Conservation (phyloP, 1,140 invertebrate species). For the Trichoplusia ni region DNA sequence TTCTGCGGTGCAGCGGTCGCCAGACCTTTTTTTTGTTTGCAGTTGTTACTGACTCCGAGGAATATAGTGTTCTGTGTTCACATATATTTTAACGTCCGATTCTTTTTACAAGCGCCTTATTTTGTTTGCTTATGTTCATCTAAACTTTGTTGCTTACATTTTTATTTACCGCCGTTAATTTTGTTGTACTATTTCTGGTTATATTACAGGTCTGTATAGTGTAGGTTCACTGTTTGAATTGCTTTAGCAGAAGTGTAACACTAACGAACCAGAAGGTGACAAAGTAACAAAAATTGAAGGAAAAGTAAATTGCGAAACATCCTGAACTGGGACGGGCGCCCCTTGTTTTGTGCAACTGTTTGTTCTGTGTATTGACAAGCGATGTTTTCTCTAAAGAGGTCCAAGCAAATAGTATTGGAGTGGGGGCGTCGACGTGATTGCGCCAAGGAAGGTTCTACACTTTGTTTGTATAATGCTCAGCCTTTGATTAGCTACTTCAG, state of each 20-base stretch:
- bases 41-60: conserved; percentile 51
- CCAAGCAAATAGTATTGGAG: conserved; percentile 56
- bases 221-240: too few species aligned
- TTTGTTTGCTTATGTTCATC: background rate
- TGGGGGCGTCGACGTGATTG: conserved; percentile 61
- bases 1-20: conserved; percentile 61
- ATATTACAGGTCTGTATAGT: too few species aligned
- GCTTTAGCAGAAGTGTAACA: background rate
- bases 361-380: conserved; percentile 70
- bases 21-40: conserved; percentile 64
- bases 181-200: too few species aligned
- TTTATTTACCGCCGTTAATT: background rate
- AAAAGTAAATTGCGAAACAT: conserved; percentile 53
- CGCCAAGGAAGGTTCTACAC: conserved; percentile 54
- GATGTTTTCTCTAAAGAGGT: conserved; percentile 66
- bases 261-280: conserved; percentile 39
- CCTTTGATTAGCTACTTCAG: conserved; percentile 66
- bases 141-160: conserved; percentile 3
- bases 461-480: conserved; percentile 62
- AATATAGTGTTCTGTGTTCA: conserved; percentile 46
- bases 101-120: conserved; percentile 26
- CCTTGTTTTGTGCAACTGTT: conserved; percentile 60
- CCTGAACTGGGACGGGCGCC: conserved; percentile 40
- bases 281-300: conserved; percentile 51
- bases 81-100: conserved; percentile 44